Base-by-base conservation (phyloP, 1,140 invertebrate species). In the Trissolcus basalis region DNA sequence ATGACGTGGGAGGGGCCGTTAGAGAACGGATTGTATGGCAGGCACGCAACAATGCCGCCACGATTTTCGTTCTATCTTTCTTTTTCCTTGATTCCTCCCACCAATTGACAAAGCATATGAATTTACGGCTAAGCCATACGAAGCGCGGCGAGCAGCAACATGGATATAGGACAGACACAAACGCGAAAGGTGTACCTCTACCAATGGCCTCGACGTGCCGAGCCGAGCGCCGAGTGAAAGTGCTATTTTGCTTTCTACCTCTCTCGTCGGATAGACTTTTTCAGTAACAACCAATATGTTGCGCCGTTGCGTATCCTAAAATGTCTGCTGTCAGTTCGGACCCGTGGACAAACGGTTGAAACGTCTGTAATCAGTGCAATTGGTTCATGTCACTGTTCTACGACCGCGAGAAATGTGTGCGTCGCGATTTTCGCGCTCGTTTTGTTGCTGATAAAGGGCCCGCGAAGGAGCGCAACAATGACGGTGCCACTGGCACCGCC, bases 201-300 rank as follows among this genome's bases (percentile, higher is more conserved):
- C 69, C 67, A 82, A 81, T 81, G 86, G 85, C 86, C 86, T 87
- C 86, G 85, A 79, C 81, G 81, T 85, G 84, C 85, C 80, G 82
- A 78, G 78, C 73, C 75, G 77, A 79, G 74, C 65, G 72, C 71
- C 67, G 80, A 85, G 86, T 87, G 85, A 87, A 87, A 87, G 86
- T 86, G 77, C 73, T 83, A 86, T 87, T 86, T 87, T 87, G 86
- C 85, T 87, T 87, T 86, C 86, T 86, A 87, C 78, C 80, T 83
- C 80, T 83, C 79, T 81, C 58, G 19, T 27, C 19, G 53, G 63
- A 39, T 43, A 12, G 71, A 55, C 54, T 55, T 71, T 78, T 65
- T 69, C 81, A 85, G 84, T 86, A 82, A 82, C 83, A 81, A 85
- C 53, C 82, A 78, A 81, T 80, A 83, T 81, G 77, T 78, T 77